These are phyloP conservation scores for Matsumyia berberina DNA, from an alignment of 2,888 invertebrate genomes.

Conservation along the genomic window DNA sequence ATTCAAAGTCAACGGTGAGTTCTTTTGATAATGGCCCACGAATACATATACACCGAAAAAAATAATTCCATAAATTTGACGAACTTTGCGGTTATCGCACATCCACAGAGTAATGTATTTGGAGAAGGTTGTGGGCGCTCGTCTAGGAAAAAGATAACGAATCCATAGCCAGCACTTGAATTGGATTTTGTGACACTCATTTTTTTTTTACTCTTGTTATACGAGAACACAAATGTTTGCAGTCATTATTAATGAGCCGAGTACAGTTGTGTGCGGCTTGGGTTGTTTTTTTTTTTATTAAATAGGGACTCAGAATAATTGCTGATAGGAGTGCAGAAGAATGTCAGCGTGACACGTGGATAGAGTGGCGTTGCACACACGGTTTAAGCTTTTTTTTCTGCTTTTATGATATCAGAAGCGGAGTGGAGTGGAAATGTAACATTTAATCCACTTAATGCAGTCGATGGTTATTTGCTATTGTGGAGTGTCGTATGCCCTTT, in stretches of 20 bases:
- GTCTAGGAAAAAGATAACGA: constrained; percentile 1
- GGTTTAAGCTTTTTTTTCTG: neutral
- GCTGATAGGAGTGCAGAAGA: neutral
- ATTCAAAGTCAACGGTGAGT: constrained; percentile 5
- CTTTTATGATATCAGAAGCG: neutral
- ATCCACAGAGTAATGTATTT: neutral
- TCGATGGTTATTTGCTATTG: neutral
- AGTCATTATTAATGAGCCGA: neutral
- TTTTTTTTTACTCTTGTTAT: no score
- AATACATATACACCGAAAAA: neutral
- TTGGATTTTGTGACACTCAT: neutral
- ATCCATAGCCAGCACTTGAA: neutral
- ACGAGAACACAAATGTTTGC: neutral
- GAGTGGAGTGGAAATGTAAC: neutral
- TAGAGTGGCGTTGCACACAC: neutral
- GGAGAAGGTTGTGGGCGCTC: neutral
- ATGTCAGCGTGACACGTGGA: neutral
- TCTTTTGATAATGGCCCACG: neutral
- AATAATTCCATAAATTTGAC: neutral
- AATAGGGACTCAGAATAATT: neutral
- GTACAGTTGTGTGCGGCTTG: neutral
- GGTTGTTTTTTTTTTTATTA: neutral
- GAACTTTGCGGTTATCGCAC: constrained; percentile 7
- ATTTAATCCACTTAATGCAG: neutral
- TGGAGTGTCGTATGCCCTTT: neutral